A percentile compares a stretch with the other conserved stretches of the same genome.
Evolutionary conservation across 2,888 invertebrate genomes (phyloP).

Genomic region (Drosophila paramelanica): DNA sequence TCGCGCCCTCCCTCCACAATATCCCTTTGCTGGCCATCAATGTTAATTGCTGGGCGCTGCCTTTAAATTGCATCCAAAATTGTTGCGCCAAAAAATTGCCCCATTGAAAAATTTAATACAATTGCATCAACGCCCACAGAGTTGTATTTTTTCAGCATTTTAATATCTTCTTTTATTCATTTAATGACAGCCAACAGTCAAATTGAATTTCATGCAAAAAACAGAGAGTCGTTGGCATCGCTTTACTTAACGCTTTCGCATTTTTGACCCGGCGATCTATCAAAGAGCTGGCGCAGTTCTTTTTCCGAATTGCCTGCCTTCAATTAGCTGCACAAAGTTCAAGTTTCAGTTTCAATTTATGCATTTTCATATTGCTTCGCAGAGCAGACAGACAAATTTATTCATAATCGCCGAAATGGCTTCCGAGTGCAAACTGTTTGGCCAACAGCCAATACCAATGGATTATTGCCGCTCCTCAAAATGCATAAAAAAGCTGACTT

Average conservation of each 20-base stretch:
- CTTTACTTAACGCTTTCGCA: slow-evolving; percentile 14
- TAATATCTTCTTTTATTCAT: slow-evolving; percentile 2
- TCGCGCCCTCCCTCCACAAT: background rate
- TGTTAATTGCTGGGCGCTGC: slow-evolving; percentile 60
- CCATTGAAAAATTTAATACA: slow-evolving; percentile 46
- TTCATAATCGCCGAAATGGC: slow-evolving; percentile 71
- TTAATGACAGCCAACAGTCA: slow-evolving; percentile 54
- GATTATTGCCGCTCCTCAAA: slow-evolving; percentile 61
- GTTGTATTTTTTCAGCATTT: slow-evolving; percentile 16
- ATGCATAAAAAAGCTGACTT: slow-evolving; percentile 24
- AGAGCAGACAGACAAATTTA: slow-evolving; percentile 40
- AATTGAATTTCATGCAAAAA: slow-evolving; percentile 62
- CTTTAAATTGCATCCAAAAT: slow-evolving; percentile 59
- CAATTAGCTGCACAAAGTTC: slow-evolving; percentile 76
- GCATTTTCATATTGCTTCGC: slow-evolving; percentile 56
- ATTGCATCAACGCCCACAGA: slow-evolving; percentile 60
- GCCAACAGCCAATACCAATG: slow-evolving; percentile 69
- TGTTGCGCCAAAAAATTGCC: slow-evolving; percentile 25
- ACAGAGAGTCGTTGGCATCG: slow-evolving; percentile 32
- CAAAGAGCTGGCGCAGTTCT: slow-evolving; percentile 41
- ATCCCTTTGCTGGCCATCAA: slow-evolving; percentile 45
- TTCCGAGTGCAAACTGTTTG: slow-evolving; percentile 71
- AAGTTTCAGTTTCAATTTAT: slow-evolving; percentile 75
- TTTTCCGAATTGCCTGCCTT: slow-evolving; percentile 43
- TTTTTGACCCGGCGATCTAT: slow-evolving; percentile 47